Conservation (phyloP, 2,113 vertebrate species). For the Sander lucioperca region DNA sequence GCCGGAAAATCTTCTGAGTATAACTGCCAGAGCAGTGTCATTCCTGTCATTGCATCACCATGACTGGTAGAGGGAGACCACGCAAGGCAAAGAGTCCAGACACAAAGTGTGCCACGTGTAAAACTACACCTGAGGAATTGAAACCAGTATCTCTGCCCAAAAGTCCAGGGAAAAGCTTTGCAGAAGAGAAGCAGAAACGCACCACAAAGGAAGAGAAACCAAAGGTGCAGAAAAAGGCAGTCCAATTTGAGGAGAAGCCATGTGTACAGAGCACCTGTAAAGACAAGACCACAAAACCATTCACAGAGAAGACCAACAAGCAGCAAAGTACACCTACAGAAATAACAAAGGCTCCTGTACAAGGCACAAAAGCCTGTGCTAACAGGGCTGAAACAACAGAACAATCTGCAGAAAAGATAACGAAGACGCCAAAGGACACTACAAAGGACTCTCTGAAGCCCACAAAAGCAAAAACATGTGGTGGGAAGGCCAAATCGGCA, state of each 20-base stretch:
- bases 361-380: background rate
- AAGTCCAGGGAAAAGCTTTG: background rate
- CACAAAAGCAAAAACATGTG: background rate
- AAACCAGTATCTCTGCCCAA: background rate
- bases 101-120: background rate
- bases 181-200: background rate
- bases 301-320: background rate
- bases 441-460: background rate
- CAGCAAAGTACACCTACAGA: background rate
- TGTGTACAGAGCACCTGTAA: background rate
- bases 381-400: background rate
- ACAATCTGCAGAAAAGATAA: background rate
- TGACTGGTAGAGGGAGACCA: conserved; percentile 58
- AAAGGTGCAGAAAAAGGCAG: conserved; percentile 7
- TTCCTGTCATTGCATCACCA: conserved; percentile 26
- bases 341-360: background rate
- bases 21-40: background rate
- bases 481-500: background rate
- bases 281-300: background rate
- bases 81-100: background rate
- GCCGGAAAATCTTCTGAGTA: background rate
- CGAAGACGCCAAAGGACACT: rapidly evolving
- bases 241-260: background rate
- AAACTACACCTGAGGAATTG: background rate
- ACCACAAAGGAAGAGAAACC: background rate